These are phyloP conservation scores for Mesoligia furuncula DNA, from an alignment of 2,888 invertebrate genomes.

Conservation along the genomic window DNA sequence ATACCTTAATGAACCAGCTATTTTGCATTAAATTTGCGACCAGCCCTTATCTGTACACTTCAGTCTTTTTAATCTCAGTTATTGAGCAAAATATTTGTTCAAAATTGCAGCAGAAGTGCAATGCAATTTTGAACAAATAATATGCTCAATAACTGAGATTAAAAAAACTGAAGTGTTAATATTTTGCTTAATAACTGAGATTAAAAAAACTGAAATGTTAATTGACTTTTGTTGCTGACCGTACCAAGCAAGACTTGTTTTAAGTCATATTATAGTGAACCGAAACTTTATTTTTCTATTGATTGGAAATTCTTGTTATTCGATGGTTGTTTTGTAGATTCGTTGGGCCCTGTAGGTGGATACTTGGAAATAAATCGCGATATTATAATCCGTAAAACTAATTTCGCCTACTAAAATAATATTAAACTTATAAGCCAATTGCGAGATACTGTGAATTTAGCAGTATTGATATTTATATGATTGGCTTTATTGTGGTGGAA, in stretches of 20 bases:
- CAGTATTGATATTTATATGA: constrained; percentile 25
- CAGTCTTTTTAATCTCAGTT: too few relatives aligned
- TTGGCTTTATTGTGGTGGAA: constrained; percentile 16
- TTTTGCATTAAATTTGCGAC: neutral
- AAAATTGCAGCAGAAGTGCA: too few relatives aligned
- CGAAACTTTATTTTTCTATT: neutral
- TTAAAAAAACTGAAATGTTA: too few relatives aligned
- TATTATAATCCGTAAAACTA: constrained; percentile 36
- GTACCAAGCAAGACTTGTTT: neutral
- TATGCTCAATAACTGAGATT: too few relatives aligned
- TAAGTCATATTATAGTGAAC: neutral
- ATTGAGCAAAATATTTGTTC: too few relatives aligned
- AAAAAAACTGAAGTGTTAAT: too few relatives aligned
- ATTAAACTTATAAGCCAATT: constrained; percentile 37
- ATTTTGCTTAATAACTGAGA: too few relatives aligned
- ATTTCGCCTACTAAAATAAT: constrained; percentile 8
- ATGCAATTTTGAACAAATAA: too few relatives aligned
- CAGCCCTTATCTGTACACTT: neutral
- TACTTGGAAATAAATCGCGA: neutral
- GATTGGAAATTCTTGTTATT: neutral
- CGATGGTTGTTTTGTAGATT: neutral
- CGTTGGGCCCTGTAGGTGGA: neutral
- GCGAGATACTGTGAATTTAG: constrained; percentile 46
- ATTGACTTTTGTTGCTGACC: too few relatives aligned
- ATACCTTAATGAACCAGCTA: neutral